Evolutionary conservation across 1,140 invertebrate species (phyloP), one percentile per base, ranked within the genome.

Genomic region (Panonychus citri): DNA sequence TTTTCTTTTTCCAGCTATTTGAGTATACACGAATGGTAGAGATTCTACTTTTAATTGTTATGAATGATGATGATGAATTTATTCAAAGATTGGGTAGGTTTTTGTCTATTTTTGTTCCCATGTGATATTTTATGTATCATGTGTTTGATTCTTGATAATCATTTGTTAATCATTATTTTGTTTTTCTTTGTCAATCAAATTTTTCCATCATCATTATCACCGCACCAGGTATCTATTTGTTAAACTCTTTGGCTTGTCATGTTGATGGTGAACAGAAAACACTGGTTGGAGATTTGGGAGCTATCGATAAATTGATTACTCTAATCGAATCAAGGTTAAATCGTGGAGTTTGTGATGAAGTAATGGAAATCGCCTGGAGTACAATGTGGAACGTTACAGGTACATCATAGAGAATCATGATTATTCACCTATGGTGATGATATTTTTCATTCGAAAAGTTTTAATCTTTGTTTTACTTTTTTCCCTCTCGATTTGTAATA

Each of bases 291-390:
- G 79, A 85, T 67, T 69, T 87, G 49, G 87, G 88, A 28, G 86
- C 85, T 39, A 87, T 91, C 17, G 69, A 87, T 80, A 85, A 78
- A 70, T 90, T 94, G 86, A 68, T 91, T 40, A 74, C 76, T 57
- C 71, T 93, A 54, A 88, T 93, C 51, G 74, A 79, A 56, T 78
- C 82, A 62, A 76, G 85, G 48, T 70, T 90, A 34, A 73, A 77
- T 15, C 72, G 77, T 42, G 72, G 75, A 40, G 68, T 81, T 21
- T 94, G 87, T 69, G 91, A 96, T 69, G 89, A 95, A 69, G 84
- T 95, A 1, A 77, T 97, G 70, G 90, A 96, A 73, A 85, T 93
- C 17, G 85, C 89, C 7, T 97, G 93, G 93, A 94, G 88, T 57
- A 90, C 87, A 3, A 83, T 97, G 82, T 76, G 75, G 75, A 96